Conservation (phyloP, 2,113 vertebrate species). For the Tylochromis polylepis region DNA sequence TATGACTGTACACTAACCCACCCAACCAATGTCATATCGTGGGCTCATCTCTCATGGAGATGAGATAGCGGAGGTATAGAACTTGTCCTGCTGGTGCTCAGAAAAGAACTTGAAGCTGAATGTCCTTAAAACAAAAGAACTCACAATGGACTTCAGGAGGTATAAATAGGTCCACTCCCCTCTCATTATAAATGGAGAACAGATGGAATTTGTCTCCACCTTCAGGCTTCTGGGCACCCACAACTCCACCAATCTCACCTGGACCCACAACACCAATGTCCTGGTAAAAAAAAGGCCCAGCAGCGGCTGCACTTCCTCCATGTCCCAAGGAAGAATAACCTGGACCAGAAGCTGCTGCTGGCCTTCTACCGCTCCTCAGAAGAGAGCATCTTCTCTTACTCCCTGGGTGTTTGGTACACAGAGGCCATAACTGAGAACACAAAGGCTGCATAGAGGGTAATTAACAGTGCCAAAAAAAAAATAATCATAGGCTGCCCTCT, state of each 20-base stretch:
- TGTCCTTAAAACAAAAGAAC: not conserved
- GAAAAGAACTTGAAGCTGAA: not conserved
- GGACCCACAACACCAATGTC: not conserved
- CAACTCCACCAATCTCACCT: not conserved
- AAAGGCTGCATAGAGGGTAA: not conserved
- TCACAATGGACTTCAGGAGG: not conserved
- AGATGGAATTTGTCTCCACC: not conserved
- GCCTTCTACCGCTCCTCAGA: not conserved
- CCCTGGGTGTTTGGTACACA: not conserved
- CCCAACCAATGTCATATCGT: not conserved
- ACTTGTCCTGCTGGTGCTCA: not conserved
- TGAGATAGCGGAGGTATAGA: not conserved
- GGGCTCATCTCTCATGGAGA: not conserved
- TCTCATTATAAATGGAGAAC: not conserved
- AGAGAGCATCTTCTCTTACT: not conserved
- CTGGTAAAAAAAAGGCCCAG: not conserved
- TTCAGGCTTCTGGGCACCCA: not conserved
- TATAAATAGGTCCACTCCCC: not conserved
- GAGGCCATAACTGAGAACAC: not conserved
- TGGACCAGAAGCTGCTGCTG: not conserved
- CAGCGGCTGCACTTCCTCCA: not conserved
- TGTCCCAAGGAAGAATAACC: not conserved
- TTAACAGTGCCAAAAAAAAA: not conserved
- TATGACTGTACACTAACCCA: not conserved
- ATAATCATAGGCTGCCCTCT: not conserved